Base-by-base conservation (phyloP, 2,113 vertebrate species). In the Mastomys coucha region DNA sequence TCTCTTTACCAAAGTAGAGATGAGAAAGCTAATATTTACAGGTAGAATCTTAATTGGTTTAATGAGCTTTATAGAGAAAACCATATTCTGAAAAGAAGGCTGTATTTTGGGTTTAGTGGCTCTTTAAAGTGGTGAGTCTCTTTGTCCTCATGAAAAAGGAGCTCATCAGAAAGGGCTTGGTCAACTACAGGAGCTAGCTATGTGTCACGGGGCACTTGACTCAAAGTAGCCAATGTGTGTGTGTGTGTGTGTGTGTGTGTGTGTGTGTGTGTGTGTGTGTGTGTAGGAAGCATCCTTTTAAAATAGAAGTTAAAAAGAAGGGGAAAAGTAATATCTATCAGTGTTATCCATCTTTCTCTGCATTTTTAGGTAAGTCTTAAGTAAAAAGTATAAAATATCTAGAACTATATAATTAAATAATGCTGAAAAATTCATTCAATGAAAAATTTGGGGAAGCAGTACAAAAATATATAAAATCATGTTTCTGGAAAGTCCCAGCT, bases 401-500 rank as follows among this genome's bases (percentile, higher is more conserved):
- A 89, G 24, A 89, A 84, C 76, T 39, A 60, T n/a, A 82, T 33
- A 69, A 88, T 84, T 75, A 93, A 87, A 81, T 10, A 92, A 91
- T 84, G 22, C 49, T 96, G n/a, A 65, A 16, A 39, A 45, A 26
- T 65, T 10, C 39, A 63, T 73, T 93, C 60, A 91, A 63, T 77
- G 10, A 84, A 93, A 36, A 93, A 31, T 84, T 75, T 45, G 5
- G 14, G 5, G 31, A 89, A 7, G 3, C n/a, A 80, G 19, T 67
- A 87, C 65, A 45, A 89, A 89, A 88, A 86, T 63, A 28, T 58
- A 26, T 4, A 76, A 73, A 97, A 45, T 3, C 26, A 65, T 78
- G 26, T 13, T 33, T 96, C 19, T 86, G 81, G 45, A 31, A 95
- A 88, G n/a, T 77, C 33, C 7, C 26, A 81, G 69, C 75, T 88